Evolutionary conservation across 2,888 invertebrate species (phyloP), one percentile per base, ranked within the genome.

Genomic region (Bombylius discolor): DNA sequence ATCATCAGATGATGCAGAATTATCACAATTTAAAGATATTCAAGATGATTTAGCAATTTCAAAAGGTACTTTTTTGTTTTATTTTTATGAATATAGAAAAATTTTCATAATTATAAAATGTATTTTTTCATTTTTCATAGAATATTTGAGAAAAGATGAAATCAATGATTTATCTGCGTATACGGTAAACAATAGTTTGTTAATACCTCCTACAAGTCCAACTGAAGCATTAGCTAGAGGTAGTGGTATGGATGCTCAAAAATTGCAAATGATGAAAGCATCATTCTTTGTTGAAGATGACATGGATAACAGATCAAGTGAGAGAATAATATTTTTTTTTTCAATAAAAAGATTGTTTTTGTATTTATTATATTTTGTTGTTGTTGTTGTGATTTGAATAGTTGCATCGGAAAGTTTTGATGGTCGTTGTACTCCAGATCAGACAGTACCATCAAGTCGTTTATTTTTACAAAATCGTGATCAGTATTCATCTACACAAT

Each of bases 211-310:
- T 3, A 67, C 74, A n/a, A 81, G 81, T 64, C 85, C 86, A 0
- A 81, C 84, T 0, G 76, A 81, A 4, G 78, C 79, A 49, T 66
- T 84, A 59, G 84, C 84, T 0, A 76, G 79, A 0, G 71, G 84
- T n/a, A 76, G 80, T 53, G 79, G 82, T 45, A 76, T 81, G 0
- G 80, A 81, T 61, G 78, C 84, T 14, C 84, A 85, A 62, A 82
- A 81, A 64, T 77, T 89, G 39, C 89, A 90, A 65, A 74, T 89
- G 1, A 90, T 90, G 89, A 90, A 90, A 69, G 88, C 88, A 0
- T 88, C 86, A 0, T 79, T 90, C 52, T 90, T 74, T 52, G 60
- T 65, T 12, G 70, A 68, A 1, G 69, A 72, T 50, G 69, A 65
- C 48, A 62, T 64, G 49, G 71, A 72, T 44, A 64, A 66, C 9